A percentile compares a stretch with the other conserved stretches of the same genome.
phyloP scores from a whole-genome alignment of 1,140 invertebrate genomes.

The Lamellibrachia luymesi region DNA sequence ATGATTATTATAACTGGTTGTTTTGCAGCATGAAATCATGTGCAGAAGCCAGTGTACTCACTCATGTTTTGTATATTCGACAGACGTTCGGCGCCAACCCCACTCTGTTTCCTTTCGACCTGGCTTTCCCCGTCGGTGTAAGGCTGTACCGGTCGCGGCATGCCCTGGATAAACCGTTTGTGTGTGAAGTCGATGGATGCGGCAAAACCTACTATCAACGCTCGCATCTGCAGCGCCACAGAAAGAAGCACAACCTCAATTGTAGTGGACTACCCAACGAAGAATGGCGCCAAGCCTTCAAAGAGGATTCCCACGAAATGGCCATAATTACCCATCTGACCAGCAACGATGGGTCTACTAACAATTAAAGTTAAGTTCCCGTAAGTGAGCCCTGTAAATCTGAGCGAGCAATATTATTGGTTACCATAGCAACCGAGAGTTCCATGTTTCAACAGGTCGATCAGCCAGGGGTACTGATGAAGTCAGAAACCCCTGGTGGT shows the following conservation, averaged over 20 bases:
- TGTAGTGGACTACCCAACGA: not conserved
- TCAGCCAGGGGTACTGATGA: too few relatives aligned
- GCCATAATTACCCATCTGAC: too few relatives aligned
- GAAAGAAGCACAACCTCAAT: slow-evolving; percentile 16
- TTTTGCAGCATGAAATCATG: not conserved
- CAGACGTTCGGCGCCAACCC: not conserved
- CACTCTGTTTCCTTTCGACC: not conserved
- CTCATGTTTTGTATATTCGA: not conserved
- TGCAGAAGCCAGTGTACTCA: not conserved
- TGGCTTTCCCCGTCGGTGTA: not conserved
- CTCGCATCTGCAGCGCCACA: slow-evolving; percentile 22
- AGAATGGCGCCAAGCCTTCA: not conserved
- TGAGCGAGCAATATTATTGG: too few relatives aligned
- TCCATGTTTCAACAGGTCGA: too few relatives aligned
- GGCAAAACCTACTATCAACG: slow-evolving; percentile 22
- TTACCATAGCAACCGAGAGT: too few relatives aligned
- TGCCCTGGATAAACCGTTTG: slow-evolving; percentile 20
- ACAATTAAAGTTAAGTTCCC: too few relatives aligned
- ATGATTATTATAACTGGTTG: too few relatives aligned
- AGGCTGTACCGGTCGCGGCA: slow-evolving; percentile 20
- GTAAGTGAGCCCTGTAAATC: too few relatives aligned
- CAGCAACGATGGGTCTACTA: too few relatives aligned
- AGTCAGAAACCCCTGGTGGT: too few relatives aligned
- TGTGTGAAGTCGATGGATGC: slow-evolving; percentile 22
- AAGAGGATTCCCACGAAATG: too few relatives aligned